These are phyloP conservation scores for Escarpia spicata DNA, from an alignment of 2,888 invertebrate genomes.

Conservation along the genomic window DNA sequence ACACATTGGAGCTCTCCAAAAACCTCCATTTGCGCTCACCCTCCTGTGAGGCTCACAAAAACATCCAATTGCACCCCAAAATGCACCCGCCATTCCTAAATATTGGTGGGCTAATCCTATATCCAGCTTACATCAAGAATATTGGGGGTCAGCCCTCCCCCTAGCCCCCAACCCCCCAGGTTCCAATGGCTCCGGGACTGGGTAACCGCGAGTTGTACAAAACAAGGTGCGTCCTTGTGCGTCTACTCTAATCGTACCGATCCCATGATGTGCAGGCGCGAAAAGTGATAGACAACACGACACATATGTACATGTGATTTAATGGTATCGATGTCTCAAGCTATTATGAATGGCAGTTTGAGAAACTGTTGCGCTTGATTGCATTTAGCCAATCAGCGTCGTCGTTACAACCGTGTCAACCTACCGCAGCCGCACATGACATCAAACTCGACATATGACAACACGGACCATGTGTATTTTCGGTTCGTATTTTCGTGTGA, in stretches of 20 bases:
- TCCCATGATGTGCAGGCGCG: neutral
- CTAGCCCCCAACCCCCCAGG: neutral
- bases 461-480: neutral
- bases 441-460: neutral
- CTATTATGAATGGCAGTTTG: neutral
- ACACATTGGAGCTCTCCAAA: no score
- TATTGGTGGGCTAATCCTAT: no score
- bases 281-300: neutral
- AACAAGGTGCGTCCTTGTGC: neutral
- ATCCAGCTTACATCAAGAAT: no score
- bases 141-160: no score
- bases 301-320: neutral
- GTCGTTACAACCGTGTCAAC: neutral
- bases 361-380: neutral
- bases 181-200: neutral
- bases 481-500: neutral
- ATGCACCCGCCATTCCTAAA: no score
- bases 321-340: neutral
- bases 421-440: slow-evolving; percentile 1
- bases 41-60: no score
- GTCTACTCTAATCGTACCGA: neutral
- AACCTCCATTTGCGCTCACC: no score
- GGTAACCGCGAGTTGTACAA: neutral
- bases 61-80: no score
- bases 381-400: neutral